phyloP scores from a whole-genome alignment of 2,113 vertebrate genomes.

The Archocentrus centrarchus region DNA sequence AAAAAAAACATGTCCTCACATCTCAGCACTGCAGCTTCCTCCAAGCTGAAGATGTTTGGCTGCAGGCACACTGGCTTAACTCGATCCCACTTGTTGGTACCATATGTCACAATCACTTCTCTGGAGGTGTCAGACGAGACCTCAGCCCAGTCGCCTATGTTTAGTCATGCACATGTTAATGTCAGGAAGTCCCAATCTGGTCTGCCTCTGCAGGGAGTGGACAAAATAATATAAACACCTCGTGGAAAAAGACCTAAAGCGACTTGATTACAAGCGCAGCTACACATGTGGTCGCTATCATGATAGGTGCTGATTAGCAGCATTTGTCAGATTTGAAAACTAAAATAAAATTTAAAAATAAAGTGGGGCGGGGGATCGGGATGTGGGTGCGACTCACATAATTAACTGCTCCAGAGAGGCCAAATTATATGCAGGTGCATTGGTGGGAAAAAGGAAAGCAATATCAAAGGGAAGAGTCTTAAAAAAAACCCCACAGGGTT shows the following conservation, averaged over 20 bases:
- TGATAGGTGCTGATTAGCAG: slow-evolving; percentile 14
- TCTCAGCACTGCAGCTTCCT: slow-evolving; percentile 20
- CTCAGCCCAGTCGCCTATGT: background rate
- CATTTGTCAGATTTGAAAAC: slow-evolving; percentile 14
- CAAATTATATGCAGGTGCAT: slow-evolving; percentile 4
- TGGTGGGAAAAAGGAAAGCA: background rate
- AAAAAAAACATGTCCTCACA: background rate
- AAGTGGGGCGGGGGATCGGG: background rate
- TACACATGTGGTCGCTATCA: background rate
- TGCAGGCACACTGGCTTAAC: slow-evolving; percentile 19
- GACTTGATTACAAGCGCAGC: background rate
- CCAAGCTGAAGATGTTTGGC: background rate
- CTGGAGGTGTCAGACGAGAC: slow-evolving; percentile 1
- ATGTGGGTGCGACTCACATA: background rate
- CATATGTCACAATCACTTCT: slow-evolving; percentile 12
- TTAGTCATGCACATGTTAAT: background rate
- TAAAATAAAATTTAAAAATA: too few relatives aligned
- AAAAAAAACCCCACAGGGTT: background rate
- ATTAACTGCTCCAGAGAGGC: slow-evolving; percentile 5
- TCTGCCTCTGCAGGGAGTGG: background rate
- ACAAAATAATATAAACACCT: background rate
- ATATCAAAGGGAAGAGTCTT: background rate
- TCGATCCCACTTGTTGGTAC: slow-evolving; percentile 68
- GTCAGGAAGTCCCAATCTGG: background rate
- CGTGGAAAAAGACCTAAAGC: background rate